These are phyloP conservation scores for Cephalotes varians DNA, from an alignment of 2,888 invertebrate genomes.

Conservation along the genomic window DNA sequence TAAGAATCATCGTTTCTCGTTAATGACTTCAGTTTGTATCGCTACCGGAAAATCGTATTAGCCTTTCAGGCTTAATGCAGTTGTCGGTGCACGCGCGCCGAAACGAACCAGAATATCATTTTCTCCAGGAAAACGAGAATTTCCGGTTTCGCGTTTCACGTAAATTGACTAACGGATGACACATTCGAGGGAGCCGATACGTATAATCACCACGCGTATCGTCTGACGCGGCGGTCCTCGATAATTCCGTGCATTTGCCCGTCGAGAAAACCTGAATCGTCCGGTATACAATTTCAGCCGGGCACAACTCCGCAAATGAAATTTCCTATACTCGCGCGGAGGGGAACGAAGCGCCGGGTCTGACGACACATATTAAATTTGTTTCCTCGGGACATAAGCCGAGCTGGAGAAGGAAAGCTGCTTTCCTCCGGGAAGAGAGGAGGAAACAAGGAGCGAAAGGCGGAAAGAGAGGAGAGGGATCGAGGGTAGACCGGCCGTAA, in stretches of 20 bases:
- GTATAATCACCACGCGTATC: constrained; percentile 3
- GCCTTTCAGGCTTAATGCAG: not conserved
- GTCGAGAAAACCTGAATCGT: constrained; percentile 20
- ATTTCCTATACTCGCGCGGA: constrained; percentile 4
- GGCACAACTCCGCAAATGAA: constrained; percentile 36
- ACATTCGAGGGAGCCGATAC: not conserved
- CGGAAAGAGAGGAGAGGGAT: not conserved
- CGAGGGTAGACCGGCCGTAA: constrained; percentile 65
- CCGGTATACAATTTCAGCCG: constrained; percentile 30
- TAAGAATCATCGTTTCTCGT: constrained; percentile 3
- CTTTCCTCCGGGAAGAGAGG: not conserved
- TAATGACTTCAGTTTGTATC: not conserved
- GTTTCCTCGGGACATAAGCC: constrained; percentile 26
- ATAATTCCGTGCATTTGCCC: constrained; percentile 33
- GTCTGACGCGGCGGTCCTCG: not conserved
- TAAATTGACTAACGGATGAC: constrained; percentile 15
- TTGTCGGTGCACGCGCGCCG: not conserved
- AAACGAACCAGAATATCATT: constrained; percentile 12
- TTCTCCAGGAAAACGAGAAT: not conserved
- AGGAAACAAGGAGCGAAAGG: constrained; percentile 16
- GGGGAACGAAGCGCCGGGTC: not conserved
- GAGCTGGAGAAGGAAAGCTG: constrained; percentile 25
- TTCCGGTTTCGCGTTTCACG: not conserved
- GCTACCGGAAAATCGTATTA: constrained; percentile 21
- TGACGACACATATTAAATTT: constrained; percentile 52